phyloP scores from a whole-genome alignment of 1,140 invertebrate genomes.

The Augochlora pura region DNA sequence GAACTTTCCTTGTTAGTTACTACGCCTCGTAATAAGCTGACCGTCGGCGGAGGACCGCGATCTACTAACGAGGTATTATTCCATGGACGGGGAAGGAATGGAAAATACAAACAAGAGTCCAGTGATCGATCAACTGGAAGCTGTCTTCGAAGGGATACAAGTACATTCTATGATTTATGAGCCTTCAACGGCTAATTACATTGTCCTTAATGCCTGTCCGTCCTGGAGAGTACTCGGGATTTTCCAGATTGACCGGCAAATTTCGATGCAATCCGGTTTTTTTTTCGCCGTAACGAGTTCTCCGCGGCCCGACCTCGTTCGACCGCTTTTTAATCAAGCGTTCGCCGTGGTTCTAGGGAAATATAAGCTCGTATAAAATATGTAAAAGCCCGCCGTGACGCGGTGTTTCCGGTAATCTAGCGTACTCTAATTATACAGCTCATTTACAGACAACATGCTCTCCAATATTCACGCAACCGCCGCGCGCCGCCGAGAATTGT shows the following conservation, averaged over 20 bases:
- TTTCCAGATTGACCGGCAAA: too few species aligned
- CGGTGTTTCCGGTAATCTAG: constrained; percentile 15
- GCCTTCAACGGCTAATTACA: background rate
- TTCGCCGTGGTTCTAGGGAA: constrained; percentile 23
- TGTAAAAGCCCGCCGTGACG: constrained; percentile 16
- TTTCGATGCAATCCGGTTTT: background rate
- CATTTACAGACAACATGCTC: too few species aligned
- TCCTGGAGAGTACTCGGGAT: too few species aligned
- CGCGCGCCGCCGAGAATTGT: too few species aligned
- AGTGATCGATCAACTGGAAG: background rate
- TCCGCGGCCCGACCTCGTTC: background rate
- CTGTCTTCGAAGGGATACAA: background rate
- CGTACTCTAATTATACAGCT: constrained; percentile 36
- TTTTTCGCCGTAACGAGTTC: constrained; percentile 5
- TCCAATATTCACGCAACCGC: too few species aligned
- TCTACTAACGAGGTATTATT: too few species aligned
- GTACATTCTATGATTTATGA: background rate
- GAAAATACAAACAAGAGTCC: background rate
- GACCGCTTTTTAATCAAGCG: constrained; percentile 41
- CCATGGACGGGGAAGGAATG: too few species aligned
- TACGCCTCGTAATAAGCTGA: too few species aligned
- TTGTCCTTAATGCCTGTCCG: background rate
- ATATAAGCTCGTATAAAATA: constrained; percentile 35
- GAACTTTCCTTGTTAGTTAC: too few species aligned
- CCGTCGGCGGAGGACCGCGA: too few species aligned